Evolutionary conservation across 2,888 invertebrate genomes (phyloP), one percentile per base, ranked within the genome.

Genomic region (Cephus runcator): DNA sequence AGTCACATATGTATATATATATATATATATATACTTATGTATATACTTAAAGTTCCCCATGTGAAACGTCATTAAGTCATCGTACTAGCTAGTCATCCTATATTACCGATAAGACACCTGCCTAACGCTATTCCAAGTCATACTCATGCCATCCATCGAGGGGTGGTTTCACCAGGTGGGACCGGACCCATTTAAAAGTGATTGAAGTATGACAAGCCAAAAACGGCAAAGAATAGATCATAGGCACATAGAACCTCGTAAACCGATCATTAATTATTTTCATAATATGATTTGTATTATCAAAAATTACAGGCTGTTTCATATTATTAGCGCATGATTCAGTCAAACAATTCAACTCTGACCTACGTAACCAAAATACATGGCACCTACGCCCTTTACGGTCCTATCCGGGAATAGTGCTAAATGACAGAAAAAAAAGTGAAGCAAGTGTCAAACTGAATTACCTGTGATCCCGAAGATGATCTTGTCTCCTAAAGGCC

Each of bases 401-500:
- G 9, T 56, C 56, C 23, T 56, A 56, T 9, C 23, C 56, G 9
- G 23, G 15, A 2, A 9, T 56, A 56, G 15, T 56, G 56, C 56
- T 23, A 56, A 56, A 0, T 23, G 23, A 15, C 15, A 15, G 9
- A 15, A 36, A 12, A 35, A 35, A 40, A 40, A 15, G 15, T 40
- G 23, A 6, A 23, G 23, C 40, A 56, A 23, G 6, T 56, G 23
- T 56, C 56, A 56, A 56, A 56, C 56, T 71, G 73, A 91, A 94
- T 93, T 93, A 97, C 97, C 97, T 96, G 93, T 98, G 98, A 92
- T 98, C 98, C 91, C 98, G 93, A 79, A 98, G 93, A 92, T 98
- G 98, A 92, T 99, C 99, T 92, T 99, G 99, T 90, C 99, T 94
- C 85, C 99, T 94, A 93, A 99, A 99, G 6, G 98, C 98, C 92